Conservation (phyloP, 2,113 vertebrate species). For the Sylvilagus bachmani region DNA sequence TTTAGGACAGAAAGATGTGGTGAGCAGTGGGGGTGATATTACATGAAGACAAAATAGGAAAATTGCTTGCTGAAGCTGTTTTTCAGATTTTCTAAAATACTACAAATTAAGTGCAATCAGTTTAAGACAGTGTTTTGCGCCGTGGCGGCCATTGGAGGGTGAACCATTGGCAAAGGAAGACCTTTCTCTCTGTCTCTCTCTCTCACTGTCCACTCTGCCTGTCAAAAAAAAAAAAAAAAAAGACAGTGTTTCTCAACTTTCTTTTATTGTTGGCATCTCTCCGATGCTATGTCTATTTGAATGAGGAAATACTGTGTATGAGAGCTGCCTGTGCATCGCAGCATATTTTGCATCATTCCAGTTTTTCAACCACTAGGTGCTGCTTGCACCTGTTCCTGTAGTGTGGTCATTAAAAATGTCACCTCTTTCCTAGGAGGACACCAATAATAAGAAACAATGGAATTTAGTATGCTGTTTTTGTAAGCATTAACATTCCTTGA, state of each 20-base stretch:
- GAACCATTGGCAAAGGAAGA: too few species aligned
- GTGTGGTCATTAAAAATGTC: not conserved
- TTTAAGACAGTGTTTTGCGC: not conserved
- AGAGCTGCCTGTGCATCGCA: not conserved
- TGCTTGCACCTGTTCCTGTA: not conserved
- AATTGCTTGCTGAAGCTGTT: not conserved
- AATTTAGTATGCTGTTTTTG: not conserved
- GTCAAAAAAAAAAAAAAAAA: too few species aligned
- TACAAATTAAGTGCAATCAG: not conserved
- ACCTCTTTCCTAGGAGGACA: not conserved
- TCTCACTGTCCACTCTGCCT: too few species aligned
- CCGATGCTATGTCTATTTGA: not conserved
- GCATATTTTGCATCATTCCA: not conserved
- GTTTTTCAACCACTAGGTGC: not conserved
- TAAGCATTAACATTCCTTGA: not conserved
- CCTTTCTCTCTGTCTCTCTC: too few species aligned
- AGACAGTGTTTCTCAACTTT: not conserved
- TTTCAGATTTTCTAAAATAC: constrained; percentile 31
- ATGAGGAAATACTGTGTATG: not conserved
- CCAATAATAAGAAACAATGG: not conserved
- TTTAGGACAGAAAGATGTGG: not conserved
- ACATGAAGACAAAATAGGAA: not conserved
- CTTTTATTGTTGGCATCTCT: not conserved
- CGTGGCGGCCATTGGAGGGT: too few species aligned
- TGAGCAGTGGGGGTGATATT: not conserved